Percentiles rank a stretch among this genome's conserved stretches.
phyloP scores from a whole-genome alignment of 2,113 vertebrate genomes.

The Anhinga rufa region DNA sequence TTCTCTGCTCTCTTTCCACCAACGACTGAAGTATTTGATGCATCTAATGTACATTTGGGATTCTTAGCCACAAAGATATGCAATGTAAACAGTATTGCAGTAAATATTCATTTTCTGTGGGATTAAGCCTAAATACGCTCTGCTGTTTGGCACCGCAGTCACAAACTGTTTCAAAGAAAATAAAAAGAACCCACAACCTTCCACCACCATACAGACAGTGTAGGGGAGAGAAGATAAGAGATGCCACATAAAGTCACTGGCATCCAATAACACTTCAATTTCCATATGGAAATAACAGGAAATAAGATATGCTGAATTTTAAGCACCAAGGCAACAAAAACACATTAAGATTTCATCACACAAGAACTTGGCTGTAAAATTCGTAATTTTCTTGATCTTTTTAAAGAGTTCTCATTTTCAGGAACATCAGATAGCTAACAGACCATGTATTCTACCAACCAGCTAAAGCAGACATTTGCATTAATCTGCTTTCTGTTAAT shows the following conservation, averaged over 20 bases:
- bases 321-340: slow-evolving; percentile 57
- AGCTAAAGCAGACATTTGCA: slow-evolving; percentile 35
- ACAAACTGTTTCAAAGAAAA: background rate
- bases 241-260: slow-evolving; percentile 19
- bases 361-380: slow-evolving; percentile 49
- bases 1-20: background rate
- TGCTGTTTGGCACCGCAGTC: background rate
- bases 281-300: slow-evolving; percentile 37
- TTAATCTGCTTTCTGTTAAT: slow-evolving; percentile 46
- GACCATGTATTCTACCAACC: slow-evolving; percentile 40
- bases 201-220: background rate
- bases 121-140: slow-evolving; percentile 27
- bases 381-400: slow-evolving; percentile 42
- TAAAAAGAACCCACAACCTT: background rate
- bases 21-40: background rate
- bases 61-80: background rate
- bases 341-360: slow-evolving; percentile 48
- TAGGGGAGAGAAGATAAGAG: background rate
- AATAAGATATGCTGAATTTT: slow-evolving; percentile 33
- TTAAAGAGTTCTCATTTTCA: slow-evolving; percentile 48
- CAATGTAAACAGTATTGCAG: slow-evolving; percentile 1
- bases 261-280: slow-evolving; percentile 34
- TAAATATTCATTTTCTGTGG: slow-evolving; percentile 35
- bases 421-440: slow-evolving; percentile 54
- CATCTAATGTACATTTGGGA: background rate